phyloP scores from a whole-genome alignment of 2,113 vertebrate genomes.

The Danio rerio region DNA sequence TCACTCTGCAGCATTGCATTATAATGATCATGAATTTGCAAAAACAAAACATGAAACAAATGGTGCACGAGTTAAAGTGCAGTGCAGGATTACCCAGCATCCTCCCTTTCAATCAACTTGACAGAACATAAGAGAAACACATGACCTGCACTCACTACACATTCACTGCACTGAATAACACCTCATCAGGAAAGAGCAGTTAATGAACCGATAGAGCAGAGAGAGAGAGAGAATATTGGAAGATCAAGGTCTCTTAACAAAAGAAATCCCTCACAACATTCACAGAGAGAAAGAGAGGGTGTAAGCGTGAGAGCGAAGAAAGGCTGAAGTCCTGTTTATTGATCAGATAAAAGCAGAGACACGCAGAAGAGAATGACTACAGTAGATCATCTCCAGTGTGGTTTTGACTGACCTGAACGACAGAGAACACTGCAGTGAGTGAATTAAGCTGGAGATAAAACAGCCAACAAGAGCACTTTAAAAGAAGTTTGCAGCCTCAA shows the following conservation, averaged over 20 bases:
- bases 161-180: slow-evolving; percentile 40
- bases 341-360: slow-evolving; percentile 68
- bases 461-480: slow-evolving; percentile 35
- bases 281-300: slow-evolving; percentile 4
- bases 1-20: no score
- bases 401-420: slow-evolving; percentile 51
- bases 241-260: slow-evolving; percentile 17
- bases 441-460: slow-evolving; percentile 51
- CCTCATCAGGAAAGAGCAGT: slow-evolving; percentile 13
- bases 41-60: no score
- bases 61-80: no score
- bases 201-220: slow-evolving; percentile 41
- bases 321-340: slow-evolving; percentile 61
- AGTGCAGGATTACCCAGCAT: slow-evolving; percentile 32
- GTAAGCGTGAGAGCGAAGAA: no score
- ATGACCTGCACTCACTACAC: background rate
- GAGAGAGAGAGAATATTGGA: slow-evolving; percentile 18
- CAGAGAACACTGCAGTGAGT: slow-evolving; percentile 23
- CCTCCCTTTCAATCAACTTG: slow-evolving; percentile 4
- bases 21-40: no score
- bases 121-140: background rate
- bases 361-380: slow-evolving; percentile 58
- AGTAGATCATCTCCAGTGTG: slow-evolving; percentile 50
- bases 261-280: slow-evolving; percentile 29
- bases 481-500: background rate